phyloP scores from a whole-genome alignment of 1,140 invertebrate genomes.

The Drosophila varians region DNA sequence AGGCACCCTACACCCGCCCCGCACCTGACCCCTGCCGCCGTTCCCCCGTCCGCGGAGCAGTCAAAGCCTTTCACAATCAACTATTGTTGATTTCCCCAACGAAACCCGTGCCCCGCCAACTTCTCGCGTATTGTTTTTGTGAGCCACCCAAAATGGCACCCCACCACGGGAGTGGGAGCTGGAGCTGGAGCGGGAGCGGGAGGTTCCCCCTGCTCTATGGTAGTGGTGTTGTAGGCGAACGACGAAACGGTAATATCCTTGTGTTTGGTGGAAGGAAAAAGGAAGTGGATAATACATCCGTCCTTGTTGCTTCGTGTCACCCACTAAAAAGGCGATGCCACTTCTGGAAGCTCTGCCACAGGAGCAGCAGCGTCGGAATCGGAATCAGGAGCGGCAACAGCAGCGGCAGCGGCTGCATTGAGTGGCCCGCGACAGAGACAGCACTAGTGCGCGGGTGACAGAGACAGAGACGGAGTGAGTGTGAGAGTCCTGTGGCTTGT shows the following conservation, averaged over 20 bases:
- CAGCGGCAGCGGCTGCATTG: conserved; percentile 3
- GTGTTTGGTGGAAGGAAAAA: conserved; percentile 84
- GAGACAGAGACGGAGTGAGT: conserved; percentile 8
- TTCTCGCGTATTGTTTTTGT: conserved; percentile 50
- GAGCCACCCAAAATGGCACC: conserved; percentile 2
- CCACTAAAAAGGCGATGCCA: conserved; percentile 82
- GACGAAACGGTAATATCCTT: conserved; percentile 84
- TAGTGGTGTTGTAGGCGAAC: conserved; percentile 60
- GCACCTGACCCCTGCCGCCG: conserved; percentile 12
- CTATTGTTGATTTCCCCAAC: conserved; percentile 54
- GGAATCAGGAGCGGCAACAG: conserved; percentile 27
- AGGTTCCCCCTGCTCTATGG: neutral
- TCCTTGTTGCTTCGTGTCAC: conserved; percentile 84
- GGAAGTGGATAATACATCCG: conserved; percentile 84
- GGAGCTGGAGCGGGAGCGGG: neutral
- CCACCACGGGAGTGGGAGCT: neutral
- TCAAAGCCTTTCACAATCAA: conserved; percentile 60
- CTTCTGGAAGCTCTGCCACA: conserved; percentile 55
- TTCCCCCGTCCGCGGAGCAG: conserved; percentile 2
- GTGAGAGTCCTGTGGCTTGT: conserved; percentile 12
- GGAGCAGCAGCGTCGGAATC: conserved; percentile 18
- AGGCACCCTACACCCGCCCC: neutral
- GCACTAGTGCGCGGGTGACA: conserved; percentile 16
- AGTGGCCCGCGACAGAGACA: conserved; percentile 1
- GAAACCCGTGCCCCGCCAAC: conserved; percentile 30